A percentile compares a stretch with the other conserved stretches of the same genome.
phyloP scores from a whole-genome alignment of 2,888 invertebrate species.

The Scrobipalpa atriplicella region DNA sequence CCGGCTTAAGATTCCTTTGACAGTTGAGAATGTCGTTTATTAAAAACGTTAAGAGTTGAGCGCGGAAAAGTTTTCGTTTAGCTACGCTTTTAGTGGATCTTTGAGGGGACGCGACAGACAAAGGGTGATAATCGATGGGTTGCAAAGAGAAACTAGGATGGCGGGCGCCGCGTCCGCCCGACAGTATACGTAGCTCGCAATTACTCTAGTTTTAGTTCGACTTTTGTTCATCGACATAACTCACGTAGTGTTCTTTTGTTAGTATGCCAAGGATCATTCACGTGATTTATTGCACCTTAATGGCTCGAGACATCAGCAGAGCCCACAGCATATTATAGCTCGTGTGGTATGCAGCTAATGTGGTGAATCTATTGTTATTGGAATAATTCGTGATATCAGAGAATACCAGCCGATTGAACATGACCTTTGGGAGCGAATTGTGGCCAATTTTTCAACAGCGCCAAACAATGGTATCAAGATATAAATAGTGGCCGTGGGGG shows the following conservation, averaged over 20 bases:
- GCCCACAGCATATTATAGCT: background rate
- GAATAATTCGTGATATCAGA: slow-evolving; percentile 13
- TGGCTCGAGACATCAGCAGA: background rate
- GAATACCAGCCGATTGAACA: slow-evolving; percentile 12
- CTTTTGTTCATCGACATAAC: slow-evolving; percentile 14
- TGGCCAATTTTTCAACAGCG: slow-evolving; percentile 33
- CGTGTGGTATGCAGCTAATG: background rate
- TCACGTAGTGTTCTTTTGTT: slow-evolving; percentile 13
- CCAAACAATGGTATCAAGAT: slow-evolving; percentile 41
- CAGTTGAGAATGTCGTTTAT: slow-evolving; percentile 44
- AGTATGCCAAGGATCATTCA: slow-evolving; percentile 10
- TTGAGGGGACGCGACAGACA: slow-evolving; percentile 46
- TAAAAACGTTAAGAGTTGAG: slow-evolving; percentile 46
- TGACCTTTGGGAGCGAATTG: slow-evolving; percentile 22
- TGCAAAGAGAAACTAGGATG: slow-evolving; percentile 45
- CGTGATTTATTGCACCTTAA: slow-evolving; percentile 15
- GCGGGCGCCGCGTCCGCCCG: slow-evolving; percentile 12
- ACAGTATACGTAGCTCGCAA: slow-evolving; percentile 14
- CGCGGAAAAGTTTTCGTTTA: slow-evolving; percentile 43
- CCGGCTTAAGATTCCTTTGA: slow-evolving; percentile 37
- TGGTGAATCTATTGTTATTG: slow-evolving; percentile 8
- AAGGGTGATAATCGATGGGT: slow-evolving; percentile 49
- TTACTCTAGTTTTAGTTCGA: slow-evolving; percentile 16
- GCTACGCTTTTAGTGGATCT: slow-evolving; percentile 50
- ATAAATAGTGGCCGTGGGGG: slow-evolving; percentile 47